Conservation (phyloP, 2,113 vertebrate genomes). For the Bombycilla garrulus region DNA sequence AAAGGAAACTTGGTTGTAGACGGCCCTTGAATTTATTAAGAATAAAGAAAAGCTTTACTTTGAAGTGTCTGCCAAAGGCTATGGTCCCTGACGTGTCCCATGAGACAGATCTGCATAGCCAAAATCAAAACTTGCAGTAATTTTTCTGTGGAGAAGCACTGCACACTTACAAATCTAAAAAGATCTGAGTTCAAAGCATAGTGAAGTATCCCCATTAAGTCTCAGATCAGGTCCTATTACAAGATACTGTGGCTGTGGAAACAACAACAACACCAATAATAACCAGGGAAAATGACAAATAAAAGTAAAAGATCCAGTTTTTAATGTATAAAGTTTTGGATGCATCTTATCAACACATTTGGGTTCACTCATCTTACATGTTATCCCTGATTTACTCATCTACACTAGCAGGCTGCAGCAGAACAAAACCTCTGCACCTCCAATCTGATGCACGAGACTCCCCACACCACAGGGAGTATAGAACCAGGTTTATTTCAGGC, state of each 20-base stretch:
- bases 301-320: not conserved
- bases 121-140: not conserved
- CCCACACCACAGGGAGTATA: not conserved
- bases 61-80: not conserved
- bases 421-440: not conserved
- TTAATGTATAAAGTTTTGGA: not conserved
- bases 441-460: not conserved
- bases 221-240: not conserved
- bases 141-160: not conserved
- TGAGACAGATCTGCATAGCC: not conserved
- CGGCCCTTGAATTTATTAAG: not conserved
- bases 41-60: not conserved
- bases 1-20: not conserved
- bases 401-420: not conserved
- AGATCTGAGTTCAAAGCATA: not conserved
- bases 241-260: not conserved
- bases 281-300: not conserved
- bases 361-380: fast-evolving
- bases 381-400: not conserved
- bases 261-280: not conserved
- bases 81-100: not conserved
- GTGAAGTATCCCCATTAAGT: not conserved
- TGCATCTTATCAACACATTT: not conserved
- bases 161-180: not conserved
- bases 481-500: not conserved